phyloP scores from a whole-genome alignment of 2,797 vertebrate genomes.

The Mormyrus proboscirostris region DNA sequence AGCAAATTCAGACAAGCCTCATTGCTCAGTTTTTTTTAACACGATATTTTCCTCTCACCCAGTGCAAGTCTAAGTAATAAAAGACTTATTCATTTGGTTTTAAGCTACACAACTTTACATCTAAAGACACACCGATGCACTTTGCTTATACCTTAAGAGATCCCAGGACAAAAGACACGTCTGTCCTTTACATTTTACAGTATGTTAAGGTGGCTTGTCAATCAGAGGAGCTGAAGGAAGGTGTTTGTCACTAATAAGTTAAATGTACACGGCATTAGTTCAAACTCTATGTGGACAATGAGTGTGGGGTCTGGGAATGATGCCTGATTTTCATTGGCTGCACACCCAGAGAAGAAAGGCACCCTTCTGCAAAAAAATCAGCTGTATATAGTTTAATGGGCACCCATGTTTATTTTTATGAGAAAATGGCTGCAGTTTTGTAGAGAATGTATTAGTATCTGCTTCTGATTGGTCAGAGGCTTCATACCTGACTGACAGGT shows the following conservation, averaged over 20 bases:
- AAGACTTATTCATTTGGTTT: constrained; percentile 15
- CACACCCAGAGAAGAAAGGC: background rate
- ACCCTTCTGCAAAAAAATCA: background rate
- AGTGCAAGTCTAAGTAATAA: constrained; percentile 8
- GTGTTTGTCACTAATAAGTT: constrained; percentile 15
- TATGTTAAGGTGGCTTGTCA: constrained; percentile 10
- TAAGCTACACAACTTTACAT: constrained; percentile 1
- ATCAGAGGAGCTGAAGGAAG: background rate
- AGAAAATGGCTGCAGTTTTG: background rate
- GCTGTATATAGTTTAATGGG: background rate
- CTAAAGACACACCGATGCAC: constrained; percentile 8
- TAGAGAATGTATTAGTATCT: background rate
- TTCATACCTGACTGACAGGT: too few relatives aligned
- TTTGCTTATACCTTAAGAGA: background rate
- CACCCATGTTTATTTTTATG: background rate
- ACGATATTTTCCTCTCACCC: constrained; percentile 23
- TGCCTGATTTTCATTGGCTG: constrained; percentile 16
- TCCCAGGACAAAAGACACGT: background rate
- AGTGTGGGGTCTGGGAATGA: constrained; percentile 3
- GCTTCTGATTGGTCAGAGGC: background rate
- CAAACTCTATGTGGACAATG: background rate
- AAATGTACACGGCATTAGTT: background rate
- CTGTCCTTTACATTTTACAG: background rate
- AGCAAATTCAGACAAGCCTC: constrained; percentile 21
- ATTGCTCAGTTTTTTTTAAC: constrained; percentile 16